Conservation (phyloP, 2,888 invertebrate species). For the Ferrisia virgata region DNA sequence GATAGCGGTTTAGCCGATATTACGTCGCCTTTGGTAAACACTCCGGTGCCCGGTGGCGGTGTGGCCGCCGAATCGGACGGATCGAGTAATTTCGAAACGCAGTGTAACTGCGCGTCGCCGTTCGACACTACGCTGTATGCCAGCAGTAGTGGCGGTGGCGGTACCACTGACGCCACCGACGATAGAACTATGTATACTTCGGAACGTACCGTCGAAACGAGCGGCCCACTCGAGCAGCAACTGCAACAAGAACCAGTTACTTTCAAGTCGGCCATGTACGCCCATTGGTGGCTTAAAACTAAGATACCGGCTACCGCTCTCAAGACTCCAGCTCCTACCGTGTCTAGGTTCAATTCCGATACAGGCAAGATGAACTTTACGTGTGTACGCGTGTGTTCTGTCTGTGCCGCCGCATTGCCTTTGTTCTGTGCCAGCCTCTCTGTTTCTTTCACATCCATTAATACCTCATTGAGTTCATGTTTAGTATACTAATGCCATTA, state of each 20-base stretch:
- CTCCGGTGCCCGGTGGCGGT: neutral
- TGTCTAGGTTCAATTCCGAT: conserved; percentile 41
- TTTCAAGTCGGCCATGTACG: conserved; percentile 80
- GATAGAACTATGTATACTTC: conserved; percentile 52
- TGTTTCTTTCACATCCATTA: neutral
- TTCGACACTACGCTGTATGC: conserved; percentile 67
- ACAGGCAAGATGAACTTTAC: conserved; percentile 47
- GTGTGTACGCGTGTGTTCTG: conserved; percentile 41
- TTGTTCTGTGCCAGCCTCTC: neutral
- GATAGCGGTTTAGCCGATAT: conserved; percentile 84
- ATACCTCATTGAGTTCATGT: neutral
- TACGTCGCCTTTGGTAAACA: conserved; percentile 59
- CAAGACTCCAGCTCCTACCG: neutral
- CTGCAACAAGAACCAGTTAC: conserved; percentile 3
- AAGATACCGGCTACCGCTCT: conserved; percentile 60
- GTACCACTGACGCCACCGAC: neutral
- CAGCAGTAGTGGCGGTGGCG: too few species aligned
- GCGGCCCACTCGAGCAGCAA: too few species aligned
- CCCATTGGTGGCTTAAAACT: conserved; percentile 91
- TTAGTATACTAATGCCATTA: neutral
- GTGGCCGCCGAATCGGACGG: conserved; percentile 50
- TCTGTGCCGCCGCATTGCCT: neutral
- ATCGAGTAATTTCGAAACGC: conserved; percentile 64
- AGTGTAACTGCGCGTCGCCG: conserved; percentile 70
- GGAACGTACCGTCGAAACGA: conserved; percentile 23